Conservation (phyloP, 2,797 vertebrate species). For the Danio jaintianensis region DNA sequence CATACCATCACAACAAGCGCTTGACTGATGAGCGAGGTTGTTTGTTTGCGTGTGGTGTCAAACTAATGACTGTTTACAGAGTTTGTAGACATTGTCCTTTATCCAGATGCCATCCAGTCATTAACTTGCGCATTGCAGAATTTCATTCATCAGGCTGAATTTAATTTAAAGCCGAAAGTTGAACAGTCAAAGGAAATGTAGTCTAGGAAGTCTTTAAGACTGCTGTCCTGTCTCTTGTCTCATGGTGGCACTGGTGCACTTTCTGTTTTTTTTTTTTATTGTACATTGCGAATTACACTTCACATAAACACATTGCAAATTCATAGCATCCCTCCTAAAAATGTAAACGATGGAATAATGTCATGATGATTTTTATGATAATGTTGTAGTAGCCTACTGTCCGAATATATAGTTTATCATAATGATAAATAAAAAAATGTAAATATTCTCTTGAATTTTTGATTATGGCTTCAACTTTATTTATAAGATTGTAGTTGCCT, state of each 20-base stretch:
- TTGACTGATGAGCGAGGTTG: conserved; percentile 7
- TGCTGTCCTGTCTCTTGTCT: background rate
- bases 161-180: conserved; percentile 8
- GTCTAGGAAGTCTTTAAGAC: conserved; percentile 9
- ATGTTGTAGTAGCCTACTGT: background rate
- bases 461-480: background rate
- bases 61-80: conserved; percentile 28
- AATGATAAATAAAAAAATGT: background rate
- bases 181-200: background rate
- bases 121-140: conserved; percentile 7
- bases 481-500: background rate
- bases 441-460: background rate
- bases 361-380: conserved; percentile 2
- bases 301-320: background rate
- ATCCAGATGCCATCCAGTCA: conserved; percentile 11
- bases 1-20: background rate
- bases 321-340: background rate
- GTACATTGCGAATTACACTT: background rate
- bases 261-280: background rate
- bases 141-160: conserved; percentile 22
- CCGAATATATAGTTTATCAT: background rate
- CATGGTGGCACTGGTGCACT: conserved; percentile 42
- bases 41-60: conserved; percentile 15
- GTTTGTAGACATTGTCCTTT: background rate
- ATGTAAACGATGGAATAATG: background rate